Evolutionary conservation across 2,797 vertebrate species (phyloP), one percentile per base, ranked within the genome.

Genomic region (Scyliorhinus canicula): DNA sequence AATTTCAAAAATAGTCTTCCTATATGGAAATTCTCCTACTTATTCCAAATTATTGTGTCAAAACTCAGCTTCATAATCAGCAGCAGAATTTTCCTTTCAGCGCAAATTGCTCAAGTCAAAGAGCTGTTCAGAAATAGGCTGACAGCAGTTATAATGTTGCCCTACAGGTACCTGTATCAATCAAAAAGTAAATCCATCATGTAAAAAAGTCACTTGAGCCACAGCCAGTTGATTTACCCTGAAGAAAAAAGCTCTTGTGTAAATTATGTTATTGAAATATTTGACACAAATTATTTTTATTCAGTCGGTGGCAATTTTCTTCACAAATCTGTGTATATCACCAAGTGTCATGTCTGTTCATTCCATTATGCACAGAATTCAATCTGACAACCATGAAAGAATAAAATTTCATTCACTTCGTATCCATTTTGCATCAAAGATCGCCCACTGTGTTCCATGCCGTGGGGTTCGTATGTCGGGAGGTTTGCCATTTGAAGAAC

Each of bases 191-290:
- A 65, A 26, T 65, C 88, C 26, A 1, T 44, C 40, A 26, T 28
- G 21, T 26, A 91, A 44, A 60, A n/a, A 91, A 63, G 63, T 65
- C 57, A 91, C 57, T 65, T 44, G 57, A 65, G 60, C n/a, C 8
- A n/a, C 11, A 91, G 21, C n/a, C 55, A n/a, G 55, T 44, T 91
- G 88, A 65, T 63, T 44, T 91, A 40, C 24, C 40, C 57, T 57
- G 40, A 21, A 65, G 40, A 24, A 65, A 24, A 91, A 91, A 63
- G 57, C n/a, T 65, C n/a, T 44, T 28, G 60, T 14, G n/a, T 44
- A 91, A 91, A 91, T 65, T 63, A 26, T 65, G 88, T n/a, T 26
- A 65, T 91, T 91, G 88, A 91, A 91, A 65, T 88, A n/a, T 65
- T 91, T 91, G 88, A 44, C 26, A 44, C 60, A 88, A 57, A 44